Base-by-base conservation (phyloP, 2,113 vertebrate species). In the Mormyrus iriodes region DNA sequence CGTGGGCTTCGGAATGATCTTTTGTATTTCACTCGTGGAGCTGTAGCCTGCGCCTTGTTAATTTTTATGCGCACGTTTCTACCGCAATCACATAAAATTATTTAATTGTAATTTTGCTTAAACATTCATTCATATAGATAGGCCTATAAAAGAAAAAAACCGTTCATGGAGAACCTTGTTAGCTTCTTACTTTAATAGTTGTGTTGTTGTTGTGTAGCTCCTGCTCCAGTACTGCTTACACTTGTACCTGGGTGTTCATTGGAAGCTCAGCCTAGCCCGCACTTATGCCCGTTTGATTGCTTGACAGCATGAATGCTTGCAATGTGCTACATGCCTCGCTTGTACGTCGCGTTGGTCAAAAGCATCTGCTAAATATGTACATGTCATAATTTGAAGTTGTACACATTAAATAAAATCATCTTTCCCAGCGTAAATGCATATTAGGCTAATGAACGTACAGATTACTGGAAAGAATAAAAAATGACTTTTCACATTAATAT, bases 1-100 rank as follows among this genome's bases (percentile, higher is more conserved):
- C 51, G 51, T 86, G 85, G 85, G 51, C 85, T 86, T 53, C 27
- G n/a, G 48, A 52, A 31, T 53, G 24, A 86, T 86, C 85, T 53
- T 86, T 17, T 86, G 85, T 35, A 35, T 86, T 53, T 86, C 85
- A 48, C n/a, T 31, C 48, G 46, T 15, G 24, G 48, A 51, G 31
- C 4, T 5, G 51, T 51, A 31, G 51, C 85, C 85, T 53, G 39
- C 85, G 85, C 51, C 49, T 35, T 53, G n/a, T 39, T 35, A 53
- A 86, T 53, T 86, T 55, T 35, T 9, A 86, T 53, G 85, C 51
- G 48, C 85, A 31, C 35, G 24, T 53, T 86, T 49, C n/a, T 53
- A 53, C 31, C n/a, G 27, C 49, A 31, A 27, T 86, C 51, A 39
- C 53, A 83, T 52, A 35, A 51, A 79, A 79, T 17, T 5, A 76